Percentiles rank a stretch among this genome's conserved stretches.
Evolutionary conservation across 2,888 invertebrate species (phyloP).

Genomic region (Lochmaea capreae): DNA sequence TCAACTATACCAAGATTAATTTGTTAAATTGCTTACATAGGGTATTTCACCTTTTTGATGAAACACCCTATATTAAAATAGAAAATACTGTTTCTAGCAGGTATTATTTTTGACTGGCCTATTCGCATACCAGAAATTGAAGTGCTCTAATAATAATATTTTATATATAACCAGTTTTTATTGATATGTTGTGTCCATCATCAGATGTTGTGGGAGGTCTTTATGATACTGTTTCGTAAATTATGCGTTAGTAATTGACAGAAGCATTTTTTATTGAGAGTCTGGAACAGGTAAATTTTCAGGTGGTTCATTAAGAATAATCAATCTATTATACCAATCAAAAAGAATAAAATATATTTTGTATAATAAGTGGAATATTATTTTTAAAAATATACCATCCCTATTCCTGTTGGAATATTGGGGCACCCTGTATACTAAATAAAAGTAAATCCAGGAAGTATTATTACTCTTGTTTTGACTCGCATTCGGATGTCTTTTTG

Average conservation of each 20-base stretch:
- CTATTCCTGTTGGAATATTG: background rate
- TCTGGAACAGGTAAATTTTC: background rate
- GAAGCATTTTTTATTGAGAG: slow-evolving; percentile 7
- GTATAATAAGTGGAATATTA: too few relatives aligned
- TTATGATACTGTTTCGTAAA: slow-evolving; percentile 21
- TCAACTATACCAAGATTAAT: too few relatives aligned
- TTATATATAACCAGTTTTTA: slow-evolving; percentile 33
- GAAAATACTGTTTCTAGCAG: too few relatives aligned
- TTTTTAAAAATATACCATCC: too few relatives aligned
- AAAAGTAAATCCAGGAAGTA: too few relatives aligned
- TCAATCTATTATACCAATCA: background rate
- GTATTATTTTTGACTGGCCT: background rate
- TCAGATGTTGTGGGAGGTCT: slow-evolving; percentile 33
- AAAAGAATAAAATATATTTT: too few relatives aligned
- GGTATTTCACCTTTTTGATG: too few relatives aligned
- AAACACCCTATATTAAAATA: too few relatives aligned
- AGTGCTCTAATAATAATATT: slow-evolving; percentile 23
- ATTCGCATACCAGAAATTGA: background rate
- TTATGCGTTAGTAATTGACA: slow-evolving; percentile 17
- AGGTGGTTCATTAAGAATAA: slow-evolving; percentile 4
- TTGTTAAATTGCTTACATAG: too few relatives aligned
- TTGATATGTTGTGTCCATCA: slow-evolving; percentile 19
- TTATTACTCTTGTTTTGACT: background rate
- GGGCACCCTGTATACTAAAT: background rate
- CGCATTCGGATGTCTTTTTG: background rate